phyloP scores from a whole-genome alignment of 2,113 vertebrate genomes.

The Antechinus stuartii region DNA sequence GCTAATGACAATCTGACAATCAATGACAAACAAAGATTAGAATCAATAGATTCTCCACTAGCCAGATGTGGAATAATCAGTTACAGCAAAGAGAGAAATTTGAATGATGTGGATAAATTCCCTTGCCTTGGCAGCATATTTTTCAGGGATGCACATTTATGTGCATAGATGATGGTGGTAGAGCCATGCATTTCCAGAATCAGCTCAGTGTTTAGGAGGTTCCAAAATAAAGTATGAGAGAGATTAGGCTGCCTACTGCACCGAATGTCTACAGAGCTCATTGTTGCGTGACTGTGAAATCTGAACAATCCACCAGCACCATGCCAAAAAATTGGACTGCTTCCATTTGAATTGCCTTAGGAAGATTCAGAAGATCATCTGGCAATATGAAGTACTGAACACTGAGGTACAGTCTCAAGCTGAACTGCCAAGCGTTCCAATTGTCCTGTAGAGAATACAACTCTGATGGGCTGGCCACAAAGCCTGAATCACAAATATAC shows the following conservation, averaged over 20 bases:
- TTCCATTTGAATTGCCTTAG: neutral
- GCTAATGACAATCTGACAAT: neutral
- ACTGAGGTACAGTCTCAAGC: neutral
- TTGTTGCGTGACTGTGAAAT: neutral
- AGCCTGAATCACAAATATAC: neutral
- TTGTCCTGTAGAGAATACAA: neutral
- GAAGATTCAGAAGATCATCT: neutral
- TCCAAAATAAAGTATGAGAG: neutral
- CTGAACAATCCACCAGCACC: neutral
- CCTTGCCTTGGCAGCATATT: neutral
- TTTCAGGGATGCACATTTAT: neutral
- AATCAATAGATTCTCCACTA: neutral
- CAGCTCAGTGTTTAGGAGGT: neutral
- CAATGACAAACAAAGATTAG: neutral
- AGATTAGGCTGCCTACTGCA: neutral
- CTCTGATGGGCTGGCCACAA: neutral
- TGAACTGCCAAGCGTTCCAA: neutral
- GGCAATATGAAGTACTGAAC: neutral
- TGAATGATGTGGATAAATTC: neutral
- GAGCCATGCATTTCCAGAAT: neutral
- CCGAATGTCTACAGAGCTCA: neutral
- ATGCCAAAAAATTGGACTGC: neutral
- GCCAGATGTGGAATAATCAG: neutral
- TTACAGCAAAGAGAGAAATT: neutral
- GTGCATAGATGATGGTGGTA: neutral